Conservation (phyloP, 2,797 vertebrate genomes). For the Premnoplex brunnescens region DNA sequence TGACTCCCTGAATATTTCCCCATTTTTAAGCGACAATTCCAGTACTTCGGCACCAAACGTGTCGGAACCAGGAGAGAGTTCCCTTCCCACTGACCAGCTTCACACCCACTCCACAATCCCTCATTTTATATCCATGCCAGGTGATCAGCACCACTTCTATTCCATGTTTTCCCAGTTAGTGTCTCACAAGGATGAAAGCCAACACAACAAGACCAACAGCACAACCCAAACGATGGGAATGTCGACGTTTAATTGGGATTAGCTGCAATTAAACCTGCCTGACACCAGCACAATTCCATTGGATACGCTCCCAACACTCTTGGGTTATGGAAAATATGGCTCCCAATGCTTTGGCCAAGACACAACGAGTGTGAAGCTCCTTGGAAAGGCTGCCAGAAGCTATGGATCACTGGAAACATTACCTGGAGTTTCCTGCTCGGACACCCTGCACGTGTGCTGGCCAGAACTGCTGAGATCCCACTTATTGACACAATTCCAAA, state of each 20-base stretch:
- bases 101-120: neutral
- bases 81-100: neutral
- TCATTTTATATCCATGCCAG: neutral
- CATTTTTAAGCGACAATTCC: neutral
- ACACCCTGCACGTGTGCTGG: too few species aligned
- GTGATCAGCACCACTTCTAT: neutral
- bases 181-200: neutral
- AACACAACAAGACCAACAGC: neutral
- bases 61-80: neutral
- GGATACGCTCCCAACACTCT: fast-evolving
- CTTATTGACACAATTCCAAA: fast-evolving
- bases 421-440: neutral
- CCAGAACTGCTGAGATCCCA: neutral
- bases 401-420: neutral
- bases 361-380: fast-evolving
- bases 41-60: neutral
- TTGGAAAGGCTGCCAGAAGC: neutral
- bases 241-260: neutral
- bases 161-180: neutral
- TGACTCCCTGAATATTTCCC: neutral
- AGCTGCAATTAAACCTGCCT: neutral
- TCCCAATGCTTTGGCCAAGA: neutral
- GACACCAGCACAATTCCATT: fast-evolving
- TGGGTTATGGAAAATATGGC: fast-evolving
- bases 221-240: fast-evolving